Percentiles rank a stretch among this genome's conserved stretches.
These are phyloP conservation scores for Oligia fasciuncula DNA, from an alignment of 2,888 invertebrate genomes.

Conservation along the genomic window DNA sequence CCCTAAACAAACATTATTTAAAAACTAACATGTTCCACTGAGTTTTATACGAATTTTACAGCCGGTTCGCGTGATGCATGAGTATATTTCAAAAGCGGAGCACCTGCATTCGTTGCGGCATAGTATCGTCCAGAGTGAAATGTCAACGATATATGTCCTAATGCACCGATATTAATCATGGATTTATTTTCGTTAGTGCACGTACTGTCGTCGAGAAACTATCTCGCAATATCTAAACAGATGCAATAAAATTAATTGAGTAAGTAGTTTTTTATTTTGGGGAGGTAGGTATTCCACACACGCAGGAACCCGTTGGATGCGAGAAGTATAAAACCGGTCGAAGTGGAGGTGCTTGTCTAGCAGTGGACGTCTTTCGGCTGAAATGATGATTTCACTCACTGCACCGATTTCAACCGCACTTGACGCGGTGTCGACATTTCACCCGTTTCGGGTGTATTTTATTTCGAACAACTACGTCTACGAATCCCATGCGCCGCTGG, in stretches of 20 bases:
- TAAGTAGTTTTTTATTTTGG: neutral
- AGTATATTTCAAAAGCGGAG: slow-evolving; percentile 51
- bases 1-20: slow-evolving; percentile 33
- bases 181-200: slow-evolving; percentile 73
- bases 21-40: slow-evolving; percentile 20
- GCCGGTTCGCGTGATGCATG: slow-evolving; percentile 17
- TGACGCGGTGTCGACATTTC: neutral
- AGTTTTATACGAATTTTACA: slow-evolving; percentile 24
- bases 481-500: neutral
- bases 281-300: neutral
- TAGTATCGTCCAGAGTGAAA: slow-evolving; percentile 69
- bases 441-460: neutral
- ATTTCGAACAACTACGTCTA: neutral
- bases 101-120: slow-evolving; percentile 59
- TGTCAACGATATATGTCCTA: slow-evolving; percentile 76
- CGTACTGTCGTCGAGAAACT: slow-evolving; percentile 65
- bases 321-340: too few species aligned
- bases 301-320: too few species aligned
- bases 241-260: slow-evolving; percentile 24
- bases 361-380: too few species aligned
- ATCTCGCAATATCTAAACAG: slow-evolving; percentile 35
- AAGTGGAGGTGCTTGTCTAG: too few species aligned
- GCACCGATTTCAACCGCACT: neutral
- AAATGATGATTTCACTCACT: neutral
- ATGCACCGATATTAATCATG: slow-evolving; percentile 75